A percentile compares a stretch with the other conserved stretches of the same genome.
Evolutionary conservation across 2,113 vertebrate species (phyloP).

Genomic region (Oryctolagus cuniculus): DNA sequence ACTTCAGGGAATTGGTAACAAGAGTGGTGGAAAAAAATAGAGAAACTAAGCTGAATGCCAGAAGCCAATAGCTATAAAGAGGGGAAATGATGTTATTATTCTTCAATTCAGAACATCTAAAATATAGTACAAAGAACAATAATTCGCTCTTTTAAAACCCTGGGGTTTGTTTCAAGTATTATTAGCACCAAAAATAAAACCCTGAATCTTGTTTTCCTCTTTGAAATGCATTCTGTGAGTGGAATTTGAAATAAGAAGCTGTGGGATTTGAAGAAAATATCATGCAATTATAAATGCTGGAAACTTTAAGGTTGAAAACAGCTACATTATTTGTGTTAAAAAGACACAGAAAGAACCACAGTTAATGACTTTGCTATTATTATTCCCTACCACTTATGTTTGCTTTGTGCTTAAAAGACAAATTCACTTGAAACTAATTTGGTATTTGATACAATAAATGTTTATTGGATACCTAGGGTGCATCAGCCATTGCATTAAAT

Average conservation of each 20-base stretch:
- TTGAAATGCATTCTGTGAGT: neutral
- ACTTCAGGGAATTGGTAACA: neutral
- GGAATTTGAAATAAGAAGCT: neutral
- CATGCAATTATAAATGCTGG: neutral
- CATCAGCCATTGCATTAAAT: neutral
- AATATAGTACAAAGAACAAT: neutral
- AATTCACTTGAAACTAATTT: neutral
- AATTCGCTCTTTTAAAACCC: neutral
- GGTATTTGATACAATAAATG: neutral
- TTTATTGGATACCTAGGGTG: neutral
- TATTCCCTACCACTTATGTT: neutral
- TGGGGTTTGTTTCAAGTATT: neutral
- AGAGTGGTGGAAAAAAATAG: neutral
- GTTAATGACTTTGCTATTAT: neutral
- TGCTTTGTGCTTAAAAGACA: neutral
- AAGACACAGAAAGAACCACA: constrained; percentile 25
- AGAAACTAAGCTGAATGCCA: neutral
- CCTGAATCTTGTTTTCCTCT: neutral
- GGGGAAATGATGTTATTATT: neutral
- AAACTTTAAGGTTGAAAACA: neutral
- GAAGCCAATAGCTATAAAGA: neutral
- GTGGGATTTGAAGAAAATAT: neutral
- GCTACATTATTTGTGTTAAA: neutral
- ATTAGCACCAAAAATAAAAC: neutral
- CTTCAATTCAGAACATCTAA: neutral